Conservation (phyloP, 2,797 vertebrate species). For the Cryptoprocta ferox region DNA sequence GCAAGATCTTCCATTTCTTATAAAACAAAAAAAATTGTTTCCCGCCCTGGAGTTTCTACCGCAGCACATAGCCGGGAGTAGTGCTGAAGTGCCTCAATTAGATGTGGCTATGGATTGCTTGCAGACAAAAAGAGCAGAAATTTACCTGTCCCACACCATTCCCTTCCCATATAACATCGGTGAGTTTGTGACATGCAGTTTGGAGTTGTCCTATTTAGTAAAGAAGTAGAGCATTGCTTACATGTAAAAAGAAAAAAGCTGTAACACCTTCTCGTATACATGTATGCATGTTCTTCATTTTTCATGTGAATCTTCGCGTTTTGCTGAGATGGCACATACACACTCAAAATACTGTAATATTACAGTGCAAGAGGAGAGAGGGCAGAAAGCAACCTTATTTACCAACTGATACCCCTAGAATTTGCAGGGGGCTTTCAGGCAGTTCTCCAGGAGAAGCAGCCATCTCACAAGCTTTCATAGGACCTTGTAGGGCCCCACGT, state of each 20-base stretch:
- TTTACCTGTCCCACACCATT: neutral
- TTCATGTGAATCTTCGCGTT: neutral
- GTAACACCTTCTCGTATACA: neutral
- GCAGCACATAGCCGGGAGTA: fast-evolving
- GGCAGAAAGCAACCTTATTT: neutral
- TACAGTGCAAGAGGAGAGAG: neutral
- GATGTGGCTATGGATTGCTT: neutral
- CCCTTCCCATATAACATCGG: neutral
- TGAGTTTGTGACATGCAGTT: neutral
- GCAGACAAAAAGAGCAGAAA: neutral
- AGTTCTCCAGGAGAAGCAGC: conserved; percentile 54
- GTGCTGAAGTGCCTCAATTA: neutral
- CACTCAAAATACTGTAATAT: neutral
- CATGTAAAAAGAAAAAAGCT: neutral
- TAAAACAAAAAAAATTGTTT: neutral
- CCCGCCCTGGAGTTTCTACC: neutral
- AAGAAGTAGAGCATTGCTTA: neutral
- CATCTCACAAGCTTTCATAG: neutral
- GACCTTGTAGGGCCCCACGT: conserved; percentile 47
- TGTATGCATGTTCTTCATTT: neutral
- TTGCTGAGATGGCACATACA: neutral
- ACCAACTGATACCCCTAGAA: neutral
- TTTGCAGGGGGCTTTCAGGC: conserved; percentile 7
- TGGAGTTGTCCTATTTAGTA: neutral
- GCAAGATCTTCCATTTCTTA: neutral